Evolutionary conservation across 2,797 vertebrate genomes (phyloP).

Genomic region (Limosa lapponica): DNA sequence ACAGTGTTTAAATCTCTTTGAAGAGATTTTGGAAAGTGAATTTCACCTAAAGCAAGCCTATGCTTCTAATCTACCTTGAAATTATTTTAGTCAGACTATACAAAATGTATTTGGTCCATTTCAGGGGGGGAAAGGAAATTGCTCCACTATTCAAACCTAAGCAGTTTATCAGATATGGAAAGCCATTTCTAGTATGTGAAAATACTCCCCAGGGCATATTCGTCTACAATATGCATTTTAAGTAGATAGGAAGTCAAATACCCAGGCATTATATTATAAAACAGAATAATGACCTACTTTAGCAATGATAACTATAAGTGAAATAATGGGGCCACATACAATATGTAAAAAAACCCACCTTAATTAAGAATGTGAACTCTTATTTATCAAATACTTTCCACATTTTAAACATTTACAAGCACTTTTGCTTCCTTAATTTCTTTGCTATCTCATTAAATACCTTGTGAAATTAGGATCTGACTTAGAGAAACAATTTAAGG

Average conservation of each 20-base stretch:
- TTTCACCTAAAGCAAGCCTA: slow-evolving; percentile 35
- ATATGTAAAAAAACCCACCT: background rate
- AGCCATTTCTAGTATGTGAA: slow-evolving; percentile 3
- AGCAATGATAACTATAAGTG: background rate
- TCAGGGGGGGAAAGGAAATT: background rate
- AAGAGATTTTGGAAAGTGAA: slow-evolving; percentile 27
- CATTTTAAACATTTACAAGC: background rate
- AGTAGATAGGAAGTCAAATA: background rate
- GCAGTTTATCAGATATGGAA: slow-evolving; percentile 39
- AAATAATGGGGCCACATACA: slow-evolving; percentile 13
- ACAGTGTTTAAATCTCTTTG: slow-evolving; percentile 28
- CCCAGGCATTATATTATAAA: background rate
- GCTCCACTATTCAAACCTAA: slow-evolving; percentile 6
- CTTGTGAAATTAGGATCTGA: background rate
- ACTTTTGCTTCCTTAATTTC: background rate
- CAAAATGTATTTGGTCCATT: slow-evolving; percentile 1
- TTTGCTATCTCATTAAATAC: background rate
- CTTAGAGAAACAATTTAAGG: background rate
- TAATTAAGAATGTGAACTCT: background rate
- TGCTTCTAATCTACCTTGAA: slow-evolving; percentile 41
- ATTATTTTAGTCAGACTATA: slow-evolving; percentile 33
- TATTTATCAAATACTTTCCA: background rate
- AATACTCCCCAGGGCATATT: background rate
- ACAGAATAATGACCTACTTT: slow-evolving; percentile 31
- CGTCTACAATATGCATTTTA: slow-evolving; percentile 9